Conservation (phyloP, 2,888 invertebrate species). For the Morpho helenor region DNA sequence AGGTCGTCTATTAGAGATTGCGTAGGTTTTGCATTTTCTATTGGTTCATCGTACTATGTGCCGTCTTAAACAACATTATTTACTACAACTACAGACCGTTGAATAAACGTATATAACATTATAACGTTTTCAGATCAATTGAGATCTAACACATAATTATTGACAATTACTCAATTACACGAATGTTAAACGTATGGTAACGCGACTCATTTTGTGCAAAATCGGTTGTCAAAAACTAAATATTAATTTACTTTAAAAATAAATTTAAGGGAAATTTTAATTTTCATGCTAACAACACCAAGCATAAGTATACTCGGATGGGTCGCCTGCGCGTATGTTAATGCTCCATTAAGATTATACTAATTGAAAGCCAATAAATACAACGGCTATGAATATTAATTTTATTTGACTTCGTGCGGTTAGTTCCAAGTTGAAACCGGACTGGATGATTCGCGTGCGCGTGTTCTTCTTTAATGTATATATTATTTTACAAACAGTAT, state of each 20-base stretch:
- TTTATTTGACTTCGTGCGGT: constrained; percentile 68
- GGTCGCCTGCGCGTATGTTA: constrained; percentile 73
- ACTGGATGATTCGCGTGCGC: constrained; percentile 48
- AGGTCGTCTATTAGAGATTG: too few relatives aligned
- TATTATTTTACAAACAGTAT: constrained; percentile 4
- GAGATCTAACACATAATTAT: too few relatives aligned
- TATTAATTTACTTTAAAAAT: not conserved
- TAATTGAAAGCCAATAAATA: constrained; percentile 80
- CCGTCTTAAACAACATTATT: too few relatives aligned
- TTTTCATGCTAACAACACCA: constrained; percentile 47
- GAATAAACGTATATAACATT: too few relatives aligned
- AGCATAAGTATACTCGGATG: constrained; percentile 52
- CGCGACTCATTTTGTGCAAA: too few relatives aligned
- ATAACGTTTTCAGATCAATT: too few relatives aligned
- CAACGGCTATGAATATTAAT: constrained; percentile 79
- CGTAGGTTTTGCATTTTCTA: too few relatives aligned
- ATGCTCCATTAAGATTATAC: constrained; percentile 79
- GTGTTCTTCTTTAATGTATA: constrained; percentile 16
- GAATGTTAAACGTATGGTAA: too few relatives aligned
- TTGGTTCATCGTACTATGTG: too few relatives aligned
- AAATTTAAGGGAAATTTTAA: constrained; percentile 8
- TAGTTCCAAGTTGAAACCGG: constrained; percentile 39
- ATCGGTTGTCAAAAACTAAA: too few relatives aligned
- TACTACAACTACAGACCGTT: too few relatives aligned
- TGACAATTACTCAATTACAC: too few relatives aligned